These are phyloP conservation scores for Epistrophella euchroma DNA, from an alignment of 2,888 invertebrate genomes.

Conservation along the genomic window DNA sequence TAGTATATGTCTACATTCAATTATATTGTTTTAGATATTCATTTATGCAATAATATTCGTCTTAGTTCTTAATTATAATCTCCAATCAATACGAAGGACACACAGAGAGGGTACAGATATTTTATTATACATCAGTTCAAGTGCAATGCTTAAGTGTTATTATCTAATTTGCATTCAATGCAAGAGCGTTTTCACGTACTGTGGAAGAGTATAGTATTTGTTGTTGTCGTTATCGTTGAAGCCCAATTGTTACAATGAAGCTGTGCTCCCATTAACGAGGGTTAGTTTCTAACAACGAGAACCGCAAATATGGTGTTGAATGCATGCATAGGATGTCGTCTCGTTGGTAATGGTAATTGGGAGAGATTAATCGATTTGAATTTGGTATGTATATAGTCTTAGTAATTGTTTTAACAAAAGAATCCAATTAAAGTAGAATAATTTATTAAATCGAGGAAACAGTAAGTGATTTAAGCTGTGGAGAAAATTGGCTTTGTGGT, in stretches of 20 bases:
- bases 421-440: slow-evolving; percentile 33
- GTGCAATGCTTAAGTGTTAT: slow-evolving; percentile 50
- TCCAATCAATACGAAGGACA: slow-evolving; percentile 56
- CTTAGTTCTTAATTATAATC: slow-evolving; percentile 61
- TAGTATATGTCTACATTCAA: background rate
- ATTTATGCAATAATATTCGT: slow-evolving; percentile 38
- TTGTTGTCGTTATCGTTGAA: background rate
- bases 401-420: slow-evolving; percentile 52
- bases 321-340: background rate
- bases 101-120: background rate
- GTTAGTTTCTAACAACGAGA: background rate
- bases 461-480: background rate
- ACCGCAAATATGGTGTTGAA: background rate
- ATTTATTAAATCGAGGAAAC: background rate
- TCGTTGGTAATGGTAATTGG: slow-evolving; percentile 32
- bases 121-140: background rate
- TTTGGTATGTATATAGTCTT: slow-evolving; percentile 29
- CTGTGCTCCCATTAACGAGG: background rate
- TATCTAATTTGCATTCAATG: slow-evolving; percentile 61
- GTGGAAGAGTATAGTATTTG: background rate
- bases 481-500: too few relatives aligned
- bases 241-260: slow-evolving; percentile 2
- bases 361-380: slow-evolving; percentile 56
- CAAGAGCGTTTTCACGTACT: slow-evolving; percentile 12
- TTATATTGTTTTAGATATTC: background rate